Conservation (phyloP, 1,140 invertebrate species). For the Muscidifurax raptorellus region DNA sequence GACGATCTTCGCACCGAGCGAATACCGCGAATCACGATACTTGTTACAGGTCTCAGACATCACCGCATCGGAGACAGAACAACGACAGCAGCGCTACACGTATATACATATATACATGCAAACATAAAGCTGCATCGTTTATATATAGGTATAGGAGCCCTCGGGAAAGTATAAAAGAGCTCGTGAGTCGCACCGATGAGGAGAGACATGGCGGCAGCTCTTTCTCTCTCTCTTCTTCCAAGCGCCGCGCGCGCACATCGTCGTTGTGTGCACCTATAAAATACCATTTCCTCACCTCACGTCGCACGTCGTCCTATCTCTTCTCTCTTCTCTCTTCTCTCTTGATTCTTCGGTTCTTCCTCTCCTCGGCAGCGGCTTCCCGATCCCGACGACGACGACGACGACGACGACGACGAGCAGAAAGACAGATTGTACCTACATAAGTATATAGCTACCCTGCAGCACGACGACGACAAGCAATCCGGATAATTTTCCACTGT, state of each 20-base stretch:
- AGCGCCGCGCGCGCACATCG: conserved; percentile 55
- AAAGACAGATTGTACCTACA: background rate
- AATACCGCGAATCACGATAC: too few relatives aligned
- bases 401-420: background rate
- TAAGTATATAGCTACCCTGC: too few relatives aligned
- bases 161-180: conserved; percentile 70
- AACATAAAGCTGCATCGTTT: background rate
- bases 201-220: conserved; percentile 58
- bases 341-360: background rate
- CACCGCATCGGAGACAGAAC: too few relatives aligned
- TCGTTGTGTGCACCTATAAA: conserved; percentile 25
- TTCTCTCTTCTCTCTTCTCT: too few relatives aligned
- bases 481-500: conserved; percentile 30
- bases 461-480: conserved; percentile 24
- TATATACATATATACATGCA: background rate
- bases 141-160: conserved; percentile 59
- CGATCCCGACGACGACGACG: background rate
- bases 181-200: conserved; percentile 59
- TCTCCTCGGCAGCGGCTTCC: conserved; percentile 28
- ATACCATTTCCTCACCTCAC: background rate
- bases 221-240: conserved; percentile 48
- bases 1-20: too few relatives aligned
- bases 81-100: background rate
- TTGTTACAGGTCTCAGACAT: too few relatives aligned
- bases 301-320: background rate